Base-by-base conservation (phyloP, 1,140 invertebrate genomes). In the Orius laevigatus region DNA sequence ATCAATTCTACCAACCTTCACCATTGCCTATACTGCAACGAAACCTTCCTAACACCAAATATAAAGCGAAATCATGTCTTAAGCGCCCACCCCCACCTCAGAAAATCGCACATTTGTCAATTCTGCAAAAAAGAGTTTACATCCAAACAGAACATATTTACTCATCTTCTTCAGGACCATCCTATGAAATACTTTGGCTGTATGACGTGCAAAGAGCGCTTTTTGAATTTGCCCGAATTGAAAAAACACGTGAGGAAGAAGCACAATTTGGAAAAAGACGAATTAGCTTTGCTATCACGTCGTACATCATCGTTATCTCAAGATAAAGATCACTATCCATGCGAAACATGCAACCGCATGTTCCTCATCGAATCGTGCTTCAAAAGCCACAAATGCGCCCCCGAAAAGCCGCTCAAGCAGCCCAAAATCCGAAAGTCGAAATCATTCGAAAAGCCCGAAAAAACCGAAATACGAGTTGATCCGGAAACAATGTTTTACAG, bases 401-500 rank as follows among this genome's bases (percentile, higher is more conserved):
- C 19, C 33, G 36, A 36, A 48, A 53, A 47, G 40, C 36, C 38
- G 31, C 31, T 12, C 10, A 15, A 31, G 15, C 41, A 20, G 2
- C 36, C 42, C 10, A 50, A 53, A 50, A 48, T 48, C 3, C 32
- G 38, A 40, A 49, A 42, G 12, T 38, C 32, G 33, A 40, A 33
- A 14, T 8, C 16, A 9, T 8, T 36, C 12, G 49, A 40, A 33
- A 31, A 40, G 36, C 46, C 15, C 12, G 39, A 42, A 31, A 18
- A 25, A n/a, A 19, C 35, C 12, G 18, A 20, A 38, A 33, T 15
- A 0, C 6, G 15, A 25, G 47, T 53, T 1, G 54, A 55, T 42
- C 51, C 47, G 1, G 55, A 56, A 45, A 48, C 46, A 1, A 31
- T 55, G 12, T 77, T 77, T 53, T 78, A 75, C 57, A 69, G 65